Conservation (phyloP, 2,888 invertebrate species). For the Rhopalosiphum nymphaeae region DNA sequence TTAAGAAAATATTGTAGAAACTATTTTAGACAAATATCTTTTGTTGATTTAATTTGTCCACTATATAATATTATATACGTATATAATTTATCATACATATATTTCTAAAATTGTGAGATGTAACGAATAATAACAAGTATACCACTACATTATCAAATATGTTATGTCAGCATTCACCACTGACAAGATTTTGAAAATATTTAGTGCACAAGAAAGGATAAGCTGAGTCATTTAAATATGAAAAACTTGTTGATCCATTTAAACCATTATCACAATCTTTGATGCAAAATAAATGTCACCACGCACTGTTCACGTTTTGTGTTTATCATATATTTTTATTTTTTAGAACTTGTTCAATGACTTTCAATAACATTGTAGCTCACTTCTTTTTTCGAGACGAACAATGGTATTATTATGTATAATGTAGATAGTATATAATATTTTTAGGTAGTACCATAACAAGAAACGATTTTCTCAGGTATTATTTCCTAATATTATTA, state of each 20-base stretch:
- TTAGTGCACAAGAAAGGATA: slow-evolving; percentile 21
- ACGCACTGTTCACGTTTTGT: neutral
- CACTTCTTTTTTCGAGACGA: neutral
- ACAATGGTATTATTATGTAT: neutral
- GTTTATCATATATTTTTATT: neutral
- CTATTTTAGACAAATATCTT: neutral
- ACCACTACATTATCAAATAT: slow-evolving; percentile 26
- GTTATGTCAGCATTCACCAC: slow-evolving; percentile 33
- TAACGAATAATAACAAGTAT: slow-evolving; percentile 4
- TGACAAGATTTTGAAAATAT: slow-evolving; percentile 10
- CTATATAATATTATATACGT: neutral
- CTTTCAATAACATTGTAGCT: slow-evolving; percentile 29
- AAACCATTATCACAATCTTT: slow-evolving; percentile 18
- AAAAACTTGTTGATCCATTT: slow-evolving; percentile 30
- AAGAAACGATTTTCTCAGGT: neutral
- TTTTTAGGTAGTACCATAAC: neutral
- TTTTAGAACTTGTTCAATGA: slow-evolving; percentile 13
- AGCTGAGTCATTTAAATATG: slow-evolving; percentile 57
- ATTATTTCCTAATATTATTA: neutral
- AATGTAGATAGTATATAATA: neutral
- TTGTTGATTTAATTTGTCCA: neutral
- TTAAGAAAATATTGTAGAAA: neutral
- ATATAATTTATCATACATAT: neutral
- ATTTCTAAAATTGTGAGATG: slow-evolving; percentile 2
- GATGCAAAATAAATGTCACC: slow-evolving; percentile 47